Evolutionary conservation across 1,140 invertebrate species (phyloP), one percentile per base, ranked within the genome.

Genomic region (Ceratoteleas bidentatus): DNA sequence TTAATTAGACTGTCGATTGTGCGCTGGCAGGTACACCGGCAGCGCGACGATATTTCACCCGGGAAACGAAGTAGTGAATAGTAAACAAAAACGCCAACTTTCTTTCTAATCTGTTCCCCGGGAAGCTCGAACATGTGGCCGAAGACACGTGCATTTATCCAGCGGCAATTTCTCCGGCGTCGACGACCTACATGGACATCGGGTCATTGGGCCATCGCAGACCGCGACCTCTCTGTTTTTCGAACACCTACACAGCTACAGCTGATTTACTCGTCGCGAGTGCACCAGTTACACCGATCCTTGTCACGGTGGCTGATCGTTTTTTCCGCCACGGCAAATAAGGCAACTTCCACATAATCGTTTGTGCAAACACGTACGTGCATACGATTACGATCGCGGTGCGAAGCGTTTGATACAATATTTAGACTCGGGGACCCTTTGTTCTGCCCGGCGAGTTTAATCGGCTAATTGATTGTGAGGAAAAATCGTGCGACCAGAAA

Each of bases 161-260:
- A 81, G 75, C 82, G 75, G 87, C 85, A 86, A 87, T 88, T 88
- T 89, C 87, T 86, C 85, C 82, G 58, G 47, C 45, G 70, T 81
- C 70, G 53, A 83, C 83, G 87, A 87, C 88, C 88, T 86, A 89
- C 85, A 87, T 87, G 87, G 75, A 81, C 78, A 69, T 54, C 77
- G 66, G 88, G 85, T 89, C 87, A 90, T 85, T 88, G 82, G 87
- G 88, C 84, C 86, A 85, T 64, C 62, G 61, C 54, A 36, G 53
- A 75, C 68, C 68, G 50, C 68, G 65, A 74, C 69, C 72, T 70
- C 61, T 36, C 54, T 66, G 62, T 73, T 70, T 72, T 76, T 53
- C 60, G 33, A 36, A 66, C 72, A 73, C 61, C 38, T 60, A 73
- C 66, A 60, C 52, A 62, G 61, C 15, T 14, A 34, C 60, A 76